A percentile compares a stretch with the other conserved stretches of the same genome.
Conservation (phyloP, 2,113 vertebrate genomes). For the Axis porcinus region DNA sequence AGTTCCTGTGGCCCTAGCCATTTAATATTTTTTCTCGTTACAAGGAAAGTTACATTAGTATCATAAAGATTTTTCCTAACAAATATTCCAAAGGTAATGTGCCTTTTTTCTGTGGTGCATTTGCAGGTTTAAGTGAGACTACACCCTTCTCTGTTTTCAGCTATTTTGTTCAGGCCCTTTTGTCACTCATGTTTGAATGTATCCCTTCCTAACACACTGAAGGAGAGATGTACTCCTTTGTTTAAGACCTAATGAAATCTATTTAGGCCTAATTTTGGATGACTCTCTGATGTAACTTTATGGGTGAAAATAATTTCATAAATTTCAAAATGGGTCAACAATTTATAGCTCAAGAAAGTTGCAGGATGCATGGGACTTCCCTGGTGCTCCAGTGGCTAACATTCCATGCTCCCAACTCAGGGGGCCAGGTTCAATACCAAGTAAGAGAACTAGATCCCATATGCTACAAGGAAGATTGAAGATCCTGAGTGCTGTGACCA, state of each 20-base stretch:
- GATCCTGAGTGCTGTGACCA: background rate
- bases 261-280: constrained; percentile 16
- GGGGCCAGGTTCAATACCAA: background rate
- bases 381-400: background rate
- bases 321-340: background rate
- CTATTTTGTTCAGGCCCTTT: background rate
- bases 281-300: background rate
- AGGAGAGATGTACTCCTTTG: background rate
- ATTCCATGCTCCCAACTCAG: background rate
- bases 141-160: background rate
- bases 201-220: background rate
- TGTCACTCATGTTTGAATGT: background rate
- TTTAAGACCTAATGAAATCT: constrained; percentile 11
- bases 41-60: background rate
- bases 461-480: background rate
- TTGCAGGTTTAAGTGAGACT: background rate
- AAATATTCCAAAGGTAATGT: background rate
- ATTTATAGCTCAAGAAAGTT: background rate
- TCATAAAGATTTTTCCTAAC: background rate
- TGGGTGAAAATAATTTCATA: constrained; percentile 33
- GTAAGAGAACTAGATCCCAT: background rate
- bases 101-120: background rate
- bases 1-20: background rate
- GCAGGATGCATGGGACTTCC: background rate
- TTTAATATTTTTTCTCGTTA: background rate